These are phyloP conservation scores for Lithobius niger DNA, from an alignment of 1,140 invertebrate genomes.

Conservation along the genomic window DNA sequence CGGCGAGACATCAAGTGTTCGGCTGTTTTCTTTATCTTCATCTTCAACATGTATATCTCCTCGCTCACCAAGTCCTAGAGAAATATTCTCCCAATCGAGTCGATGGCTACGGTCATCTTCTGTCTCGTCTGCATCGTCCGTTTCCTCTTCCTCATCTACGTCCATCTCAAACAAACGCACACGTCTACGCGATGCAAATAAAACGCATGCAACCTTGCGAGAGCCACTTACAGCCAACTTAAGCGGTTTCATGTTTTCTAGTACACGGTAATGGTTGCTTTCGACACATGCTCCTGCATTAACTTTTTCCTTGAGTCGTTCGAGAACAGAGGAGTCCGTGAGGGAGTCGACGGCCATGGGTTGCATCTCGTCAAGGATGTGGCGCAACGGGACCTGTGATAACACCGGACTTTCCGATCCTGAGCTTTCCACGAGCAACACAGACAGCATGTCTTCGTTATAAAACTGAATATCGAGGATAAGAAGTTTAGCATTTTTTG, in stretches of 20 bases:
- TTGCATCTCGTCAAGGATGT: background rate
- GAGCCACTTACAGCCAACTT: conserved; percentile 70
- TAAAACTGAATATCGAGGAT: conserved; percentile 63
- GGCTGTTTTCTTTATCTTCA: no score
- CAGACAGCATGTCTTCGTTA: conserved; percentile 56
- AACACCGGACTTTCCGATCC: conserved; percentile 23
- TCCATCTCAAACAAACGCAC: conserved; percentile 83
- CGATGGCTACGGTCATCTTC: background rate
- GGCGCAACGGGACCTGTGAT: conserved; percentile 24
- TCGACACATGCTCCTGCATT: conserved; percentile 24
- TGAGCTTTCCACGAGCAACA: conserved; percentile 41
- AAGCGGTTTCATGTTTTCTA: conserved; percentile 58
- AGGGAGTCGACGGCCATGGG: background rate
- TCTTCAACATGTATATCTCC: no score
- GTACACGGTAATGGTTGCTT: conserved; percentile 27
- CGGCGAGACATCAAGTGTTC: no score
- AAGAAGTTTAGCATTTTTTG: background rate
- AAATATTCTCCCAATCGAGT: no score
- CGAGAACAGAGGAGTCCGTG: no score
- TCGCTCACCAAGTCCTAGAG: no score
- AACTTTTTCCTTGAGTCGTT: conserved; percentile 4
- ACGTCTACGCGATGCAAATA: conserved; percentile 62
- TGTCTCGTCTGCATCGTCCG: conserved; percentile 49
- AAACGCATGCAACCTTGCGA: conserved; percentile 71
- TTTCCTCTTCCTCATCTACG: conserved; percentile 63